Evolutionary conservation across 2,113 vertebrate genomes (phyloP).

Genomic region (Engraulis encrasicolus): DNA sequence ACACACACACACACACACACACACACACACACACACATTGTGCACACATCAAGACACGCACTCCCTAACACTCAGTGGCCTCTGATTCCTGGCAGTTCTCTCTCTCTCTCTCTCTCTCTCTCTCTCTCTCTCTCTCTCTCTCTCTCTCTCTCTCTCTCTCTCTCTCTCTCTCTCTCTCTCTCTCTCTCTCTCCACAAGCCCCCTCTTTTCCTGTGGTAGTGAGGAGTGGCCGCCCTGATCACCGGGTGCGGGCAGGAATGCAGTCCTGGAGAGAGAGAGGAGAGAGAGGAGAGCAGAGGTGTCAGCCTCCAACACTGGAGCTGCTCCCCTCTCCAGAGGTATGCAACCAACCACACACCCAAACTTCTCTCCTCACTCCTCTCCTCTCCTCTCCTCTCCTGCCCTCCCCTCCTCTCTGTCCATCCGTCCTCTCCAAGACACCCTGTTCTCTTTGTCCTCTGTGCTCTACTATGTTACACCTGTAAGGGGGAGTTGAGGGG

Average conservation of each 20-base stretch:
- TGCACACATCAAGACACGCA: not conserved
- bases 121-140: not conserved
- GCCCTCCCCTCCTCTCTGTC: slow-evolving; percentile 19
- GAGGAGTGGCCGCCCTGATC: slow-evolving; percentile 19
- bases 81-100: slow-evolving; percentile 43
- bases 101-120: slow-evolving; percentile 27
- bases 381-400: not conserved
- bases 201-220: slow-evolving; percentile 9
- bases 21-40: slow-evolving; percentile 29
- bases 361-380: slow-evolving; percentile 15
- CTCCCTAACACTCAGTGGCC: not conserved
- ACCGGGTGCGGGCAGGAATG: slow-evolving; percentile 36
- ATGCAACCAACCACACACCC: not conserved
- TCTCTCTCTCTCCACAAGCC: not conserved
- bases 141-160: slow-evolving; percentile 5
- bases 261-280: slow-evolving; percentile 11
- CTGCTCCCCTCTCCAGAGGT: slow-evolving; percentile 27
- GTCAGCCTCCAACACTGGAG: slow-evolving; percentile 27
- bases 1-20: too few species aligned
- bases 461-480: not conserved
- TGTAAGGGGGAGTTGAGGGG: not conserved
- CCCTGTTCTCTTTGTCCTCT: not conserved
- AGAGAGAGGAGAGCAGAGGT: slow-evolving; percentile 30
- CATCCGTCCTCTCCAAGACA: slow-evolving; percentile 5
- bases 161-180: not conserved